Evolutionary conservation across 30 jellyfish, hydroid and myxozoan species (phyloP).

Genomic region (Turritopsis dohrnii): DNA sequence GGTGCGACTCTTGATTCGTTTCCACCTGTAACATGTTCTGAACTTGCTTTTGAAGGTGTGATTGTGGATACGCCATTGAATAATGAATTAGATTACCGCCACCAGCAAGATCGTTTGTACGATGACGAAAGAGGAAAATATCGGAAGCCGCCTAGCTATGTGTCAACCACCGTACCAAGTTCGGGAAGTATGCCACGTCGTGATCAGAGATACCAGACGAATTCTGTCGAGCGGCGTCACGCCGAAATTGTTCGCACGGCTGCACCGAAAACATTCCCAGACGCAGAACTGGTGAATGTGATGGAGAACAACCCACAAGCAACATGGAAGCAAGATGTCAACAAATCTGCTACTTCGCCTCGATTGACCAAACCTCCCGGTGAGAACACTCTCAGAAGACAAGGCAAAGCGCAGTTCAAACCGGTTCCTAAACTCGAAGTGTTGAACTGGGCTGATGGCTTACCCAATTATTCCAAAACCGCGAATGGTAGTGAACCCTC

Average conservation of each 20-base stretch:
- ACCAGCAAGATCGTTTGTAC: not conserved
- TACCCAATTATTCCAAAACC: conserved; percentile 71
- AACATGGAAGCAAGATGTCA: conserved; percentile 74
- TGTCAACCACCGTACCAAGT: conserved; percentile 53
- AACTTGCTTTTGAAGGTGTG: conserved; percentile 24
- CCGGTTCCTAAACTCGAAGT: conserved; percentile 94
- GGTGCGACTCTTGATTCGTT: too few species aligned
- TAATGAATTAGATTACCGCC: conserved; percentile 25
- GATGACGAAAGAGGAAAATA: conserved; percentile 39
- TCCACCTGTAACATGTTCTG: too few species aligned
- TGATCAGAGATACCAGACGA: conserved; percentile 38
- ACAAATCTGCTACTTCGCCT: conserved; percentile 58
- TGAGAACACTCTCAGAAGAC: conserved; percentile 84
- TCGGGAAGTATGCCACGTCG: conserved; percentile 66
- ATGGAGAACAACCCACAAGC: conserved; percentile 87
- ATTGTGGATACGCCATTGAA: conserved; percentile 44
- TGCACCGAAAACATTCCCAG: conserved; percentile 56
- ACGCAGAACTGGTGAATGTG: conserved; percentile 67
- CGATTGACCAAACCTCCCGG: conserved; percentile 60
- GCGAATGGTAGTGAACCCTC: conserved; percentile 94
- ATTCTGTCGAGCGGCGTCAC: conserved; percentile 50
- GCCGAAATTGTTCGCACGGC: conserved; percentile 98
- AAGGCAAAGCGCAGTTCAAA: conserved; percentile 76
- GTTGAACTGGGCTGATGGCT: conserved; percentile 93
- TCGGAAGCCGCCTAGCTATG: conserved; percentile 46